Percentiles rank a stretch among this genome's conserved stretches.
phyloP scores from a whole-genome alignment of 2,797 vertebrate genomes.

The Anolis apletophallus region DNA sequence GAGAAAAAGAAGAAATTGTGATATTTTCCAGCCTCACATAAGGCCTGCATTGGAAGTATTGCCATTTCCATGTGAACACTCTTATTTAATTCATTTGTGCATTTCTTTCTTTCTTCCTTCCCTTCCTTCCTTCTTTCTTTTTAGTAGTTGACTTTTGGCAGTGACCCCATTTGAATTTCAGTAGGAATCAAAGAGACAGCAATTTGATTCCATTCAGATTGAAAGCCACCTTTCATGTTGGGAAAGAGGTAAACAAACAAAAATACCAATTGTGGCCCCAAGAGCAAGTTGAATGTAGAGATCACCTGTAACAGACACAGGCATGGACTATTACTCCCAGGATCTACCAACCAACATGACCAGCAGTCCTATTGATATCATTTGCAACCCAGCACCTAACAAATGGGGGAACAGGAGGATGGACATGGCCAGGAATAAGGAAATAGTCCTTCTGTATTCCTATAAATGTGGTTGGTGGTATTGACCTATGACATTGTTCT shows the following conservation, averaged over 20 bases:
- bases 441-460: neutral
- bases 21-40: too few species aligned
- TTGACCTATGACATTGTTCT: neutral
- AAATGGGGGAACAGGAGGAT: too few species aligned
- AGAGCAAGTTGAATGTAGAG: neutral
- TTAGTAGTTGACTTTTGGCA: neutral
- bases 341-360: too few species aligned
- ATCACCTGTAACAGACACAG: neutral
- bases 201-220: too few species aligned
- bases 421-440: too few species aligned
- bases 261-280: neutral
- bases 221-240: too few species aligned
- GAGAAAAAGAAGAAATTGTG: neutral
- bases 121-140: too few species aligned
- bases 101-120: neutral
- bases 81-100: neutral
- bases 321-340: too few species aligned
- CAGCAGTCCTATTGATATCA: neutral
- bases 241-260: too few species aligned
- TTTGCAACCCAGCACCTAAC: too few species aligned
- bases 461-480: too few species aligned
- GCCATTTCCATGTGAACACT: neutral
- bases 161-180: neutral
- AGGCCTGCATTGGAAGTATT: neutral
- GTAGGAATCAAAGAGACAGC: neutral